These are phyloP conservation scores for Athalia rosae DNA, from an alignment of 2,888 invertebrate genomes.

Conservation along the genomic window DNA sequence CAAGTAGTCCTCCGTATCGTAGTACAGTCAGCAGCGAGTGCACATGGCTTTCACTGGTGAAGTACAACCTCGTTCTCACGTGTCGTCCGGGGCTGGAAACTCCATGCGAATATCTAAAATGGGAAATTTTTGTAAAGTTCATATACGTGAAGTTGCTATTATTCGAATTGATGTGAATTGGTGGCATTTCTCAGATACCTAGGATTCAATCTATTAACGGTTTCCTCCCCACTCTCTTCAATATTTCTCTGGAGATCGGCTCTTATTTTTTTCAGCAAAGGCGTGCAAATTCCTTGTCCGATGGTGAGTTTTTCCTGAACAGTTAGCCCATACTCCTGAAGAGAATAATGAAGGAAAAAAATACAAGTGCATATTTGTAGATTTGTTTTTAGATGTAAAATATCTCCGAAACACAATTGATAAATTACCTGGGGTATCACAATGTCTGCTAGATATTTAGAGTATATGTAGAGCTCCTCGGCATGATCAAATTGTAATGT, in stretches of 20 bases:
- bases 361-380: constrained; percentile 16
- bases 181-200: constrained; percentile 74
- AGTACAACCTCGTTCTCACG: constrained; percentile 98
- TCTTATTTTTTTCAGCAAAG: constrained; percentile 94
- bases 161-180: too few species aligned
- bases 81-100: constrained; percentile 98
- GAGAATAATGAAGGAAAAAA: constrained; percentile 48
- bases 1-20: constrained; percentile 91
- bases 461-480: constrained; percentile 94
- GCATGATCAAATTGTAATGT: constrained; percentile 94
- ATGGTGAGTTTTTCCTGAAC: constrained; percentile 97
- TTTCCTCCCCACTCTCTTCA: constrained; percentile 93
- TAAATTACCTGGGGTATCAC: constrained; percentile 93
- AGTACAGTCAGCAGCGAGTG: constrained; percentile 97
- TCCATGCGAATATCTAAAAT: constrained; percentile 91
- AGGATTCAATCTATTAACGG: constrained; percentile 96
- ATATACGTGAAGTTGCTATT: neutral
- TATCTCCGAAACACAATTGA: neutral
- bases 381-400: neutral
- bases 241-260: constrained; percentile 96
- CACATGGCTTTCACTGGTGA: constrained; percentile 99
- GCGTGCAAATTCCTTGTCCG: constrained; percentile 98
- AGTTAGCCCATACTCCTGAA: constrained; percentile 95
- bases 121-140: neutral
- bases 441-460: constrained; percentile 98